Percentiles rank a stretch among this genome's conserved stretches.
phyloP scores from a whole-genome alignment of 2,888 invertebrate species.

The Enchytraeus crypticus region DNA sequence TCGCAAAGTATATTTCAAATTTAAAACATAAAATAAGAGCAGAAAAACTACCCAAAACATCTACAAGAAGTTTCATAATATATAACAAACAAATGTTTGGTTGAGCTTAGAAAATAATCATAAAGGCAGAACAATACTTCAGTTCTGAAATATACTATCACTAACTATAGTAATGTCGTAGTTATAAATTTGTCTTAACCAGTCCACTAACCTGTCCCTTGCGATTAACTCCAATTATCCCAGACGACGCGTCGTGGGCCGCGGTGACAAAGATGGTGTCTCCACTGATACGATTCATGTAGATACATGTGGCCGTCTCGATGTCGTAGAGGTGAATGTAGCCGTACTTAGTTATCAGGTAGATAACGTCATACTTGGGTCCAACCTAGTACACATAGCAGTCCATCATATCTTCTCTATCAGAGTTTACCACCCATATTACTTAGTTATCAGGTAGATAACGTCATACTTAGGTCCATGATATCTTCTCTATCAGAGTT shows the following conservation, averaged over 20 bases:
- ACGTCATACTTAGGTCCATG: too few relatives aligned
- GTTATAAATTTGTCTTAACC: background rate
- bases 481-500: too few relatives aligned
- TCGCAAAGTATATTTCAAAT: too few relatives aligned
- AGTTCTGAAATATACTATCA: background rate
- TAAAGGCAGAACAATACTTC: background rate
- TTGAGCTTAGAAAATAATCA: too few relatives aligned
- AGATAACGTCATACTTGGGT: conserved; percentile 88
- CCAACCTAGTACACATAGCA: conserved; percentile 61
- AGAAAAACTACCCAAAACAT: background rate
- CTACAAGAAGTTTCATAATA: background rate
- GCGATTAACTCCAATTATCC: conserved; percentile 78
- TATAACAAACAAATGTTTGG: too few relatives aligned
- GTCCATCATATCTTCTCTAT: too few relatives aligned
- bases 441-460: too few relatives aligned
- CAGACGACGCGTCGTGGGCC: conserved; percentile 84
- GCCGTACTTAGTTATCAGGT: conserved; percentile 95
- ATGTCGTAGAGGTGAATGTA: conserved; percentile 98
- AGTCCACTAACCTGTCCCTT: conserved; percentile 58
- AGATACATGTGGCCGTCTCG: conserved; percentile 92
- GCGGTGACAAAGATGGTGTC: conserved; percentile 98
- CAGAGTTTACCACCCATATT: too few relatives aligned
- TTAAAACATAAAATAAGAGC: too few relatives aligned
- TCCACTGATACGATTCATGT: conserved; percentile 95
- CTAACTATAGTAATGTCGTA: background rate